Conservation (phyloP, 2,888 invertebrate species). For the Xylocampa areola region DNA sequence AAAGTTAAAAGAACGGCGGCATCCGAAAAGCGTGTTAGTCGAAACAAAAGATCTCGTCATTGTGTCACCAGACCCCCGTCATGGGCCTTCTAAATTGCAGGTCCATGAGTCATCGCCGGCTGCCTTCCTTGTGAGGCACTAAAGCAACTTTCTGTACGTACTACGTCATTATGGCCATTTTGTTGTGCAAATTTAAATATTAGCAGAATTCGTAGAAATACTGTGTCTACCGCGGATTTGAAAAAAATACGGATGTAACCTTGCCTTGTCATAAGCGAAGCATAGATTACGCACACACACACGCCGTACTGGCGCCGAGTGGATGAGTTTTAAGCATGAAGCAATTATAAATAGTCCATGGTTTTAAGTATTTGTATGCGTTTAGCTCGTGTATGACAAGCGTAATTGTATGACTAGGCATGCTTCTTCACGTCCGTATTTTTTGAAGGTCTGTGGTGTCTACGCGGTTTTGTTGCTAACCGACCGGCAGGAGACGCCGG, state of each 20-base stretch:
- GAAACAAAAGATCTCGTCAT: constrained; percentile 41
- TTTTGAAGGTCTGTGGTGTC: too few species aligned
- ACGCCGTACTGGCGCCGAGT: too few species aligned
- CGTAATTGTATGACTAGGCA: too few species aligned
- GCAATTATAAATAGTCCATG: too few species aligned
- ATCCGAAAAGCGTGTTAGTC: constrained; percentile 20
- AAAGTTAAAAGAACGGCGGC: constrained; percentile 21
- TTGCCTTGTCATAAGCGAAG: too few species aligned
- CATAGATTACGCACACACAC: too few species aligned
- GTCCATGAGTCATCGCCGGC: constrained; percentile 53
- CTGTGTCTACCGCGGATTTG: too few species aligned
- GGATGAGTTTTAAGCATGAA: too few species aligned
- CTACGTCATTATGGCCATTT: constrained; percentile 56
- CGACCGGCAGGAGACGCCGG: constrained; percentile 10
- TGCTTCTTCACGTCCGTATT: too few species aligned
- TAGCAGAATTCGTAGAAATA: constrained; percentile 51
- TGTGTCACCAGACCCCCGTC: constrained; percentile 33
- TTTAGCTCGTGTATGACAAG: too few species aligned
- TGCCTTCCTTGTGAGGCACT: constrained; percentile 49
- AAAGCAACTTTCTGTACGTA: constrained; percentile 52
- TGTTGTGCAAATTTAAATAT: constrained; percentile 54
- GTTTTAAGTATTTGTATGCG: too few species aligned
- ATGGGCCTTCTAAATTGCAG: constrained; percentile 53
- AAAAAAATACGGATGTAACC: too few species aligned
- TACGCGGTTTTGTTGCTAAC: constrained; percentile 36